Evolutionary conservation across 2,113 vertebrate species (phyloP), one percentile per base, ranked within the genome.

Genomic region (Oceanites oceanicus): DNA sequence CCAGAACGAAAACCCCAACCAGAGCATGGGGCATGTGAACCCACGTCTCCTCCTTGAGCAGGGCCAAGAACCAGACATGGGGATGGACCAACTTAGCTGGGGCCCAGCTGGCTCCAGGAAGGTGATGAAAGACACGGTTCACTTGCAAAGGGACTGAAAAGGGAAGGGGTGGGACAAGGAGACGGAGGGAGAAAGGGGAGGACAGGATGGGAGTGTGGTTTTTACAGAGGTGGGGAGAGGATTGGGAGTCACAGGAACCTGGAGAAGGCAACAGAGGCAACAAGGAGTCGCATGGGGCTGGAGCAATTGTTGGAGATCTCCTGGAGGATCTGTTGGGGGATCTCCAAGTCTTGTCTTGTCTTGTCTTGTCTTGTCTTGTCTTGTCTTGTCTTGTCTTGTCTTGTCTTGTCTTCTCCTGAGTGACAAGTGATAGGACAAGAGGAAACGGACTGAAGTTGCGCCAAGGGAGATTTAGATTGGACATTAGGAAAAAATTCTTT

Each of bases 41-140:
- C 27, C 53, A 23, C 6, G 0, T 10, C 47, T 59, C 34, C 67
- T 22, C 21, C 14, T 1, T 2, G 18, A n/a, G 32, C 27, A 29
- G 40, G 32, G 32, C 25, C 67, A 26, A 27, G 62, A 18, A 62
- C 13, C 45, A 61, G 32, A 34, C 67, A 6, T 12, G 42, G 52
- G 52, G 3, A 21, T 32, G 77, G 45, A 8, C 23, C 4, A 1
- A 23, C 6, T 6, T 0, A 9, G 4, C 22, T 59, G 42, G 9
- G 68, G 13, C 34, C 7, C 45, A 62, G 5, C 5, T 15, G 32
- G 30, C 47, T 36, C 55, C 8, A 1, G 47, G 18, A 56, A 53
- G 16, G 56, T 1, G 21, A 56, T 42, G 21, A 14, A 44, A 23
- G 40, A 32, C 21, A 1, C 13, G 4, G 44, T n/a, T 29, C 45